Evolutionary conservation across 2,113 vertebrate species (phyloP), one percentile per base, ranked within the genome.

Genomic region (Terrapene triunguis): DNA sequence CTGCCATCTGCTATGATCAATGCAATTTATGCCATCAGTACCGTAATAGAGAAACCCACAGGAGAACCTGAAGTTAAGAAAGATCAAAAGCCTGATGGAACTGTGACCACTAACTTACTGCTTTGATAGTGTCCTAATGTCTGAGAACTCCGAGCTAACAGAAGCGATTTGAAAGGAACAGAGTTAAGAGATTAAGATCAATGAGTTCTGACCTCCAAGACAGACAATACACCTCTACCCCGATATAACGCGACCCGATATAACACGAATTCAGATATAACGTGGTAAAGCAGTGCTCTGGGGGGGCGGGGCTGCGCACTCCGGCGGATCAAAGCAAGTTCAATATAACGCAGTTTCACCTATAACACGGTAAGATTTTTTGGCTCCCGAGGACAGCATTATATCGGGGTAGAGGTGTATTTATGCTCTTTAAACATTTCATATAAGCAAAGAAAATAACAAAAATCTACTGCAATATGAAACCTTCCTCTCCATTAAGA

Each of bases 371-470:
- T 44, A 44, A 44, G 44, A 44, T 44, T 44, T 44, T 44, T 44
- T 44, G 44, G 44, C 44, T 5, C 44, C 44, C 6, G 44, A 44
- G 44, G 44, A 44, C 44, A 44, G 44, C 44, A 6, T 44, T 44
- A 44, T 44, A 44, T 44, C 44, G 44, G 44, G 44, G 44, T 44
- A 44, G 44, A 44, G 44, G 5, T 44, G 44, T 44, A 88, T 21
- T 89, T 80, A 24, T 57, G 48, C 85, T 93, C 89, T 32, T 53
- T 88, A 94, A 95, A 94, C 50, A 82, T 88, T 95, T 95, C 62
- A 88, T 85, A 88, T 48, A 80, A 95, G 86, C 53, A n/a, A 92
- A 32, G 57, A 57, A 80, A 88, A 85, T 81, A 91, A 95, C 95
- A 53, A 87, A 86, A 86, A 9, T 83, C 13, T 94, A 85, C 85